These are phyloP conservation scores for Beris morrisii DNA, from an alignment of 2,888 invertebrate species.

Conservation along the genomic window DNA sequence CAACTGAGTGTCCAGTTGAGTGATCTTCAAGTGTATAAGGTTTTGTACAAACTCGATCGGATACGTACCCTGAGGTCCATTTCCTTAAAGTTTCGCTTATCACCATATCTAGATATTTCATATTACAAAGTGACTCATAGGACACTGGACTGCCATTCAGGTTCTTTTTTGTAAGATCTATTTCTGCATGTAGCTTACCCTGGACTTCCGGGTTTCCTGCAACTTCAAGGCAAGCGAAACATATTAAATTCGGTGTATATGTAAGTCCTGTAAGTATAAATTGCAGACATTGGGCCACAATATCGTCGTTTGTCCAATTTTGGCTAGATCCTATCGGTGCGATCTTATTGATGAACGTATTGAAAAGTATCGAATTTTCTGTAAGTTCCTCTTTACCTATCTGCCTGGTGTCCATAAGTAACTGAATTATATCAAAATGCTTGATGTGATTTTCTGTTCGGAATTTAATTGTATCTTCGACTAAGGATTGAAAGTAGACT, in stretches of 20 bases:
- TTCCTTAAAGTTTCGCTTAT: too few relatives aligned
- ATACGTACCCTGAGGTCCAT: too few relatives aligned
- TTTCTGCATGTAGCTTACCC: too few relatives aligned
- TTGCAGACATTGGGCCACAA: constrained; percentile 61
- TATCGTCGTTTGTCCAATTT: constrained; percentile 58
- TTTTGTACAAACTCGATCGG: constrained; percentile 46
- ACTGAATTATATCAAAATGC: constrained; percentile 61
- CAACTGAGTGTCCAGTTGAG: constrained; percentile 43
- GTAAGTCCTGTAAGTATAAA: constrained; percentile 64
- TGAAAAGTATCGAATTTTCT: too few relatives aligned
- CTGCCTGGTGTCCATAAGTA: constrained; percentile 58
- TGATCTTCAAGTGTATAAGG: constrained; percentile 55
- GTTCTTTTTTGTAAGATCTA: too few relatives aligned
- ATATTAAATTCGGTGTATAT: constrained; percentile 54
- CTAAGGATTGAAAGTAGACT: constrained; percentile 55
- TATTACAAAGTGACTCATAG: too few relatives aligned
- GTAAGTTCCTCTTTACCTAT: constrained; percentile 38
- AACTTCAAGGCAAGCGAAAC: constrained; percentile 35
- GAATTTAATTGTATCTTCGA: constrained; percentile 56
- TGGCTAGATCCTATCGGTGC: too few relatives aligned
- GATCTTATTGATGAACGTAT: too few relatives aligned
- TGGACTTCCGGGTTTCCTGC: too few relatives aligned
- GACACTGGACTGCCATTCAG: too few relatives aligned
- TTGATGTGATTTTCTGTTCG: constrained; percentile 57
- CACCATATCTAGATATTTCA: too few relatives aligned